Percentiles rank a stretch among this genome's conserved stretches.
These are phyloP conservation scores for Cephus pulcher DNA, from an alignment of 2,888 invertebrate genomes.

Conservation along the genomic window DNA sequence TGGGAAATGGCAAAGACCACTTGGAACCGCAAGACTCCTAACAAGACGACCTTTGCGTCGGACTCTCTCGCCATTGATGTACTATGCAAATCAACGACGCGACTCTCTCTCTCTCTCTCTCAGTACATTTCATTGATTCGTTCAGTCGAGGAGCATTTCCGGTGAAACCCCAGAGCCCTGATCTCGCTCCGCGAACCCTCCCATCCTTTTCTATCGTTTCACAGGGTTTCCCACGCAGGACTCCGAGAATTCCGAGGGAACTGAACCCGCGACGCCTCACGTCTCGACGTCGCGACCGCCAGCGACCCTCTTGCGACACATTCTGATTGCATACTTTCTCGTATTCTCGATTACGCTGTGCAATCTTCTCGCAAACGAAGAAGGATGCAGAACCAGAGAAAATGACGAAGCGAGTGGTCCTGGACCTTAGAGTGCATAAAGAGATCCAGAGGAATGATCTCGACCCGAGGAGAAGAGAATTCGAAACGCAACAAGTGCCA, in stretches of 20 bases:
- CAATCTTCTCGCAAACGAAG: neutral
- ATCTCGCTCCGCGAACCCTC: neutral
- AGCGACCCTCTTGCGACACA: conserved; percentile 33
- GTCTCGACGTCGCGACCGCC: conserved; percentile 2
- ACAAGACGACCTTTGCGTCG: conserved; percentile 36
- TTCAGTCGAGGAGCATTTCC: conserved; percentile 10
- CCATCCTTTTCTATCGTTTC: neutral
- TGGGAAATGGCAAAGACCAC: conserved; percentile 58
- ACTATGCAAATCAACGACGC: conserved; percentile 37
- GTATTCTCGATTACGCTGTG: conserved; percentile 5
- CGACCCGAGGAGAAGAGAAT: neutral
- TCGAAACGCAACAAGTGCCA: neutral
- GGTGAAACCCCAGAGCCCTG: neutral
- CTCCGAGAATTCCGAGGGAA: conserved; percentile 4
- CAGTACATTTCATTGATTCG: conserved; percentile 15
- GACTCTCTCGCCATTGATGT: conserved; percentile 24
- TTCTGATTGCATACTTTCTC: conserved; percentile 49
- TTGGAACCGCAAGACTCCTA: conserved; percentile 30
- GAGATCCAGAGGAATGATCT: neutral
- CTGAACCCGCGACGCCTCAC: neutral
- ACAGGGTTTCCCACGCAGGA: neutral
- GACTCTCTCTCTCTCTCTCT: conserved; percentile 17
- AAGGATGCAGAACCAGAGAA: neutral
- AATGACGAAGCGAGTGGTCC: neutral
- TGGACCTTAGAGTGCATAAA: no score